Evolutionary conservation across 2,797 vertebrate genomes (phyloP).

Genomic region (Silurus aristotelis): DNA sequence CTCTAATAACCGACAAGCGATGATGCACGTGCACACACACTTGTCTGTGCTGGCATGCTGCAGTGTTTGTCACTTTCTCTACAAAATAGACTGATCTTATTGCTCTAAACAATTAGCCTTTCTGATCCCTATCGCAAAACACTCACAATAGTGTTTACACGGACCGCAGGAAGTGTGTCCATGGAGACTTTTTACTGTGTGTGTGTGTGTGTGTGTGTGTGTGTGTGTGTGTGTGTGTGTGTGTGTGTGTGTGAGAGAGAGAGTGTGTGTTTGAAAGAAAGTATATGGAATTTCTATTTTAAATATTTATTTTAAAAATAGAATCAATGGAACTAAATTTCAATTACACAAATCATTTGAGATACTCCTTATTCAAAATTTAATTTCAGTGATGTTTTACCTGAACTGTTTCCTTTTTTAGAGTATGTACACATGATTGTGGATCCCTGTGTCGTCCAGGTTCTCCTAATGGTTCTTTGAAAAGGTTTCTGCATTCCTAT

Average conservation of each 20-base stretch:
- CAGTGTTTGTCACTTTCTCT: slow-evolving; percentile 53
- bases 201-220: slow-evolving; percentile 52
- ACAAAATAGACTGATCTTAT: slow-evolving; percentile 60
- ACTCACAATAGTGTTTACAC: slow-evolving; percentile 79
- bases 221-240: slow-evolving; percentile 30
- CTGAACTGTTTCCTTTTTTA: not conserved
- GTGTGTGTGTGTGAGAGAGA: slow-evolving; percentile 49
- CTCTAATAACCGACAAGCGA: not conserved
- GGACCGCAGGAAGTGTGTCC: slow-evolving; percentile 71
- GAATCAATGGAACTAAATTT: not conserved
- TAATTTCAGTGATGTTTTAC: not conserved
- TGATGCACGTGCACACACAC: slow-evolving; percentile 35
- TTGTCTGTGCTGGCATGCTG: slow-evolving; percentile 30
- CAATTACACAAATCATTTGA: not conserved
- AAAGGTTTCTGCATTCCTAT: too few relatives aligned
- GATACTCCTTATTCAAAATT: not conserved
- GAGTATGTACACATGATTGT: not conserved
- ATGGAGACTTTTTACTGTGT: slow-evolving; percentile 63
- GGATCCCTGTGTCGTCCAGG: not conserved
- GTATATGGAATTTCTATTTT: not conserved
- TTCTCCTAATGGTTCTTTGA: not conserved
- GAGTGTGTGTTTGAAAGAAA: slow-evolving; percentile 40
- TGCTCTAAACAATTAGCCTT: slow-evolving; percentile 74
- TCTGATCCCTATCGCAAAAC: slow-evolving; percentile 71
- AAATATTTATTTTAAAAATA: not conserved